Percentiles rank a stretch among this genome's conserved stretches.
These are phyloP conservation scores for Drosophila algonquin DNA, from an alignment of 2,888 invertebrate species.

Conservation along the genomic window DNA sequence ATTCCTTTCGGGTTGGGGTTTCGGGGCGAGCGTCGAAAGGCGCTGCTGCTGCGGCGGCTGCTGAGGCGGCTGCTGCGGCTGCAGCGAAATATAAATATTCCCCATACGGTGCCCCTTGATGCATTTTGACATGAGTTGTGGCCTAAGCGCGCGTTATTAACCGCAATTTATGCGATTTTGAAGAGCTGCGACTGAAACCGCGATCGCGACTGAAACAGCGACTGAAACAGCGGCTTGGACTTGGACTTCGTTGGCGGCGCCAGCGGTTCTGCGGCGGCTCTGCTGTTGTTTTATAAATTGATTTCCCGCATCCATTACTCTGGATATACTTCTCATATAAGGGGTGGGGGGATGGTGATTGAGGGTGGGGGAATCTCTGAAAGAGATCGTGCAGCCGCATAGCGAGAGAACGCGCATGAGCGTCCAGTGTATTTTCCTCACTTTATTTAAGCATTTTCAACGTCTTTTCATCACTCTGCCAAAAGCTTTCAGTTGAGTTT, in stretches of 20 bases:
- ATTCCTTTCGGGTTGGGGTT: constrained; percentile 8
- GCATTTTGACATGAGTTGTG: constrained; percentile 83
- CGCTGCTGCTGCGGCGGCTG: constrained; percentile 28
- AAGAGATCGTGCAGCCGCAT: no score
- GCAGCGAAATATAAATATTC: constrained; percentile 82
- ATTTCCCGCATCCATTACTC: background rate
- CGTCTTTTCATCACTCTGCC: no score
- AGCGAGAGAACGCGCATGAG: no score
- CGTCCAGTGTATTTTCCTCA: no score
- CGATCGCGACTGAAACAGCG: constrained; percentile 14
- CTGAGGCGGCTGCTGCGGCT: no score
- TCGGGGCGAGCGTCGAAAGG: constrained; percentile 46
- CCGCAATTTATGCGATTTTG: constrained; percentile 79
- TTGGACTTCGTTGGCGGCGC: constrained; percentile 34
- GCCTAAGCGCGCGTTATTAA: constrained; percentile 81
- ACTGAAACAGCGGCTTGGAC: background rate
- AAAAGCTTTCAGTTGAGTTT: no score
- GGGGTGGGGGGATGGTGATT: background rate
- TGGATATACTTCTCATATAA: background rate
- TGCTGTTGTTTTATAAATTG: constrained; percentile 5
- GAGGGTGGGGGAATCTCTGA: no score
- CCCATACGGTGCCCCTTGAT: constrained; percentile 82
- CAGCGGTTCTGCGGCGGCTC: constrained; percentile 32
- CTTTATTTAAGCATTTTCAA: no score
- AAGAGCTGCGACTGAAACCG: constrained; percentile 50